Base-by-base conservation (phyloP, 1,140 invertebrate species). In the Phymastichus coffea region DNA sequence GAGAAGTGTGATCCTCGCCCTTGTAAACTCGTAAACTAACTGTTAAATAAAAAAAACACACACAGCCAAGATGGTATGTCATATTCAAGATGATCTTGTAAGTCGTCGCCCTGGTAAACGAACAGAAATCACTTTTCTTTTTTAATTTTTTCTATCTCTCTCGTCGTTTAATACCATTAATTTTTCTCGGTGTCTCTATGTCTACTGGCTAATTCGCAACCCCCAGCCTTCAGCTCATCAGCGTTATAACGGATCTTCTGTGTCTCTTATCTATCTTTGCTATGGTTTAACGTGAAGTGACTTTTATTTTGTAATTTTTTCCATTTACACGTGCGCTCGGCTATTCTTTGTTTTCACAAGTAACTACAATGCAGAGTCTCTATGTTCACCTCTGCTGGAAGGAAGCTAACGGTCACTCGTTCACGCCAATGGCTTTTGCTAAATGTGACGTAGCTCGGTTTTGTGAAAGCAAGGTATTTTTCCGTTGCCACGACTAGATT, bases 61-160 rank as follows among this genome's bases (percentile, higher is more conserved):
- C 52, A 64, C 60, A 64, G 64, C 54, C 74, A 67, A 66, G 68
- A 78, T 78, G 76, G 76, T 78, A 77, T 77, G 75, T 78, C 74
- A 74, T 69, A 75, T 76, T 70, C 73, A 76, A 8, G 41, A 61
- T 75, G 73, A 75, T 76, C 74, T 78, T 63, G 76, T 78, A 78
- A 78, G 76, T 78, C 74, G 74, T 70, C 74, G 72, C 69, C 72
- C 74, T 75, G 75, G 76, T 78, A 78, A 78, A 75, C 66, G 63
- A 63, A 67, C 69, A 71, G 64, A 49, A 69, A 64, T 64, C 73
- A 68, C 64, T 71, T 60, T 66, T 70, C 68, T 73, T 63, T 64
- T 66, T 67, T n/a, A n/a, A 61, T 68, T 66, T 64, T 59, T 66
- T 63, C 8, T 44, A 20, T 33, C 46, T 51, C 35, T 57, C 6